Base-by-base conservation (phyloP, 2,888 invertebrate species). In the Mactromeris polynyma region DNA sequence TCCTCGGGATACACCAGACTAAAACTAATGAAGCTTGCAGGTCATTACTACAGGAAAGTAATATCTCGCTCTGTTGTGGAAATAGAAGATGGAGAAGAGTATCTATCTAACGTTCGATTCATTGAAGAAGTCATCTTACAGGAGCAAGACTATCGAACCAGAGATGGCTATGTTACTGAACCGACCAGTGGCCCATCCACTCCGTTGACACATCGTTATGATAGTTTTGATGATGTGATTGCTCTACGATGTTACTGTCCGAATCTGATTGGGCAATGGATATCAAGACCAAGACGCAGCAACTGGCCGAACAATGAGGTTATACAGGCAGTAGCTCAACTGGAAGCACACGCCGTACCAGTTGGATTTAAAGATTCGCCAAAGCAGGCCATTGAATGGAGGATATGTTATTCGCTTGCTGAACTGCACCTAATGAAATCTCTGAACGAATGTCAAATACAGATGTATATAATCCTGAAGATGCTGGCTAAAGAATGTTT, bases 321-420 rank as follows among this genome's bases (percentile, higher is more conserved):
- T 36, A n/a, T 84, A 36, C 42, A 84, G 19, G 31, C 19, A 38
- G 26, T 84, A 9, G 69, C 54, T 2, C 36, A 33, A 31, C 77
- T 77, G 7, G 81, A 81, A 40, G 85, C 42, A 33, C 73, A 69
- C 58, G 85, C 69, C 14, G 69, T 73, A 3, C 85, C 85, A 0
- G 85, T 86, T 0, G 85, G 80, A 46, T 64, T 58, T 81, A 86
- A 81, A 31, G 85, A 36, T n/a, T 80, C 69, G 42, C 21, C 1
- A 31, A 58, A 69, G 31, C 40, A n/a, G 17, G 64, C n/a, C 17
- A 73, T 64, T 17, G 85, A 86, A 69, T 86, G 85, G 85, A 80
- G 85, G 58, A 81, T 86, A 14, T 86, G 85, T 31, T 86, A 69
- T 33, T 40, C 85, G 7, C 58, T 85, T n/a, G 85, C 85, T 2